Percentiles rank a stretch among this genome's conserved stretches.
Conservation (phyloP, 1,140 invertebrate species). For the Caenorhabditis brenneri region DNA sequence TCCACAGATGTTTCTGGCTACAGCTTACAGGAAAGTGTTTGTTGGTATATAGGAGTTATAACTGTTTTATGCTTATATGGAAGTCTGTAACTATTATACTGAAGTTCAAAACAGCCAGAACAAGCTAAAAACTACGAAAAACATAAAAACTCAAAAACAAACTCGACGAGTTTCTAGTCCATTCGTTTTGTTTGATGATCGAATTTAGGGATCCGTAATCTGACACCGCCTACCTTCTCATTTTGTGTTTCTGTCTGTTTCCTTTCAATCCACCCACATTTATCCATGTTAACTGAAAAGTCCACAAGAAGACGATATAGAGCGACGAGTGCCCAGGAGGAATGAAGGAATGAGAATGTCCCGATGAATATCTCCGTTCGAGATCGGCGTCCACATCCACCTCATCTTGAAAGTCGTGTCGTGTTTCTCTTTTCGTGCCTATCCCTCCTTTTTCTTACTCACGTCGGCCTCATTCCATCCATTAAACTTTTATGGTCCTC, state of each 20-base stretch:
- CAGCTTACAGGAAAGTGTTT: too few species aligned
- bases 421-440: conserved; percentile 14
- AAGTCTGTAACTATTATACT: too few species aligned
- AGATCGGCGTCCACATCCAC: conserved; percentile 39
- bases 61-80: too few species aligned
- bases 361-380: conserved; percentile 41
- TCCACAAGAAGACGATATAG: conserved; percentile 21
- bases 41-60: too few species aligned
- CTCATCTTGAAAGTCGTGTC: conserved; percentile 39
- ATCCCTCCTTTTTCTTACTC: neutral
- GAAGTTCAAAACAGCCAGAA: neutral
- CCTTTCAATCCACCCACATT: conserved; percentile 14
- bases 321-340: neutral
- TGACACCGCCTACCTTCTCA: conserved; percentile 29
- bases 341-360: conserved; percentile 8
- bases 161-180: neutral
- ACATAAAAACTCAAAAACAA: neutral
- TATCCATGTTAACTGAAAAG: conserved; percentile 36
- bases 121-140: neutral
- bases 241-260: conserved; percentile 20
- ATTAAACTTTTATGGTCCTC: conserved; percentile 43
- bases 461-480: conserved; percentile 9
- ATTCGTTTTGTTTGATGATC: neutral
- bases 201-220: neutral
- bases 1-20: neutral